These are phyloP conservation scores for Pogonomyrmex barbatus DNA, from an alignment of 1,140 invertebrate species.

Conservation along the genomic window DNA sequence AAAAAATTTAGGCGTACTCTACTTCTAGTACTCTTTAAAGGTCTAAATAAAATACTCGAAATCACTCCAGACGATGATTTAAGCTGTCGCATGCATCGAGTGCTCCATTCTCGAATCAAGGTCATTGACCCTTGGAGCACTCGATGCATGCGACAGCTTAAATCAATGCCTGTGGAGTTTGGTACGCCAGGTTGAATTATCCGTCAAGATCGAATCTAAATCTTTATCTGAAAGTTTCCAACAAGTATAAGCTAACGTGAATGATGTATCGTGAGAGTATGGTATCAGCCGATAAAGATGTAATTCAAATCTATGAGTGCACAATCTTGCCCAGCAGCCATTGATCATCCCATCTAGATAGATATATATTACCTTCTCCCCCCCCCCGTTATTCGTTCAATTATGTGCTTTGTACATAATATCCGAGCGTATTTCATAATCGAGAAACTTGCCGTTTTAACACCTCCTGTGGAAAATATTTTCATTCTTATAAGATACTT, in stretches of 20 bases:
- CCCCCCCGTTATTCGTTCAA: slow-evolving; percentile 36
- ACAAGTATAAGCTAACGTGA: slow-evolving; percentile 41
- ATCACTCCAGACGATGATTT: background rate
- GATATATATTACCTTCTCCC: slow-evolving; percentile 17
- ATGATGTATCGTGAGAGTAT: slow-evolving; percentile 74
- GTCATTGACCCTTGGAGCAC: too few relatives aligned
- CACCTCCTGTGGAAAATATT: slow-evolving; percentile 10
- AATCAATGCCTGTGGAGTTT: background rate
- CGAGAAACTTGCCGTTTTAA: slow-evolving; percentile 63
- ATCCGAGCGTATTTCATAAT: slow-evolving; percentile 57
- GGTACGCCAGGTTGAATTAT: slow-evolving; percentile 19
- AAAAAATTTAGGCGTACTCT: background rate
- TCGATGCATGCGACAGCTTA: background rate
- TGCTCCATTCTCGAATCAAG: background rate
- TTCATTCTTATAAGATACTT: slow-evolving; percentile 7
- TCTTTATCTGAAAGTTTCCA: slow-evolving; percentile 72
- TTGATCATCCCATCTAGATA: slow-evolving; percentile 72
- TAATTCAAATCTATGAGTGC: slow-evolving; percentile 70
- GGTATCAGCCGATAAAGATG: slow-evolving; percentile 73
- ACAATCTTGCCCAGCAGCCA: slow-evolving; percentile 56
- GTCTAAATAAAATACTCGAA: background rate
- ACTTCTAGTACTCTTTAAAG: background rate
- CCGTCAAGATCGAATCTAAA: slow-evolving; percentile 65
- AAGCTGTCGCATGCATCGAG: background rate
- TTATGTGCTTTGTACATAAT: slow-evolving; percentile 53